phyloP scores from a whole-genome alignment of 2,113 vertebrate species.

The Myrmecobius fasciatus region DNA sequence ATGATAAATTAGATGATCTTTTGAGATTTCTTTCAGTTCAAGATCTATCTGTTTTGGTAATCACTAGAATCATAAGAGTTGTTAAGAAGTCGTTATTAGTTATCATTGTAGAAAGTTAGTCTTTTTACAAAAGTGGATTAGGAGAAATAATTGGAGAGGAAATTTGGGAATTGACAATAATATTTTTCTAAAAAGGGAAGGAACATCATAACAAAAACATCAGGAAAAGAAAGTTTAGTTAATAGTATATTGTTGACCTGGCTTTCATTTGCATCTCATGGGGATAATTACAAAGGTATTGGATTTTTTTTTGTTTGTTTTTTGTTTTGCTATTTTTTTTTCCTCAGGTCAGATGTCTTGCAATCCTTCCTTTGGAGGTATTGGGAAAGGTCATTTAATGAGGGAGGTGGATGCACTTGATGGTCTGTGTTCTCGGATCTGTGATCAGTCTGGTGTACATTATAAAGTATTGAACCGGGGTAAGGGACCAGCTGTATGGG shows the following conservation, averaged over 20 bases:
- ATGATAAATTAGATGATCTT: not conserved
- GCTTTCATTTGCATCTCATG: not conserved
- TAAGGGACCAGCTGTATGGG: slow-evolving; percentile 98
- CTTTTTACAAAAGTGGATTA: not conserved
- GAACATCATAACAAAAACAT: not conserved
- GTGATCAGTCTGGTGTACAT: slow-evolving; percentile 93
- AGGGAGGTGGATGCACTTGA: slow-evolving; percentile 95
- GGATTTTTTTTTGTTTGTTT: slow-evolving; percentile 15
- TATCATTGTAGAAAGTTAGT: not conserved
- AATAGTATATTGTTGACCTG: not conserved
- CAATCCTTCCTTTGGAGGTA: slow-evolving; percentile 96
- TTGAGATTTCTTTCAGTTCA: not conserved
- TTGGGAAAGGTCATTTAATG: slow-evolving; percentile 96
- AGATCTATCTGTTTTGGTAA: not conserved
- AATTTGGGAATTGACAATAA: not conserved
- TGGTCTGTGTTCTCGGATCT: slow-evolving; percentile 92
- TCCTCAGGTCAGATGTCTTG: slow-evolving; percentile 93
- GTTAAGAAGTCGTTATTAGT: not conserved
- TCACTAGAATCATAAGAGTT: not conserved
- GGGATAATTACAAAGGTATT: not conserved
- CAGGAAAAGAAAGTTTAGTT: not conserved
- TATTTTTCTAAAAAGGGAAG: not conserved
- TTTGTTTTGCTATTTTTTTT: slow-evolving; percentile 18
- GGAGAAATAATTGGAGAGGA: not conserved
- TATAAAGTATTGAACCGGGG: slow-evolving; percentile 95